Percentiles rank a stretch among this genome's conserved stretches.
Conservation (phyloP, 2,113 vertebrate species). For the Trachemys scripta region DNA sequence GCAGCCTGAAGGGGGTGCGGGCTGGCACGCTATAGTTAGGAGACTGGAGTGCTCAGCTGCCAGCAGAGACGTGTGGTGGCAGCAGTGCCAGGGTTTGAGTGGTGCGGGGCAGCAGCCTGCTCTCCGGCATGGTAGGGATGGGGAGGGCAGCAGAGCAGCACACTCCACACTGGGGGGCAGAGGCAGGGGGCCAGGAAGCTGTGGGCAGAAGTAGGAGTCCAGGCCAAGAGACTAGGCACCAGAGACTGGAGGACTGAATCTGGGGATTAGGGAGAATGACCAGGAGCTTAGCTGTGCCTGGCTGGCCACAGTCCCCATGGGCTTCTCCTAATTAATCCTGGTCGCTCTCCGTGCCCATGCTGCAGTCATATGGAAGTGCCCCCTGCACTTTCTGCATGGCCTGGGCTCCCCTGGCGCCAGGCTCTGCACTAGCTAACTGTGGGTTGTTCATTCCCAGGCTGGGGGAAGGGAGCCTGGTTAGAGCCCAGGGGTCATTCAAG, state of each 20-base stretch:
- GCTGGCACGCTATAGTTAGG: no score
- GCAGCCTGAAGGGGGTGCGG: background rate
- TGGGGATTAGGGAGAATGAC: background rate
- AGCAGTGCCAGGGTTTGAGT: background rate
- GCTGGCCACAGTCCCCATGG: background rate
- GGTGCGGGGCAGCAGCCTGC: constrained; percentile 14
- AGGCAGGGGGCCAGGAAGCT: constrained; percentile 4
- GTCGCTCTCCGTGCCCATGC: background rate
- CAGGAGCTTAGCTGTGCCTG: background rate
- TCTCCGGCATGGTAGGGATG: background rate
- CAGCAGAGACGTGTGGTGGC: background rate
- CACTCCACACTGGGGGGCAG: background rate
- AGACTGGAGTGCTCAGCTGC: background rate
- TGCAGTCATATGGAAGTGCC: background rate
- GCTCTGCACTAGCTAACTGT: no score
- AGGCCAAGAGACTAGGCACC: background rate
- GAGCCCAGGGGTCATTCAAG: background rate
- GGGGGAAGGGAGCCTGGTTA: background rate
- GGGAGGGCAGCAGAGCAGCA: background rate
- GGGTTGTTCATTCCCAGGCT: background rate
- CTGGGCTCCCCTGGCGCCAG: no score
- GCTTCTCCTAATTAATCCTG: background rate
- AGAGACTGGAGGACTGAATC: background rate
- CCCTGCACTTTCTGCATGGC: rapidly evolving
- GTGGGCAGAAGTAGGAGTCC: background rate